Percentiles rank a stretch among this genome's conserved stretches.
These are phyloP conservation scores for Dicyrtomina minuta DNA, from an alignment of 2,888 invertebrate genomes.

Conservation along the genomic window DNA sequence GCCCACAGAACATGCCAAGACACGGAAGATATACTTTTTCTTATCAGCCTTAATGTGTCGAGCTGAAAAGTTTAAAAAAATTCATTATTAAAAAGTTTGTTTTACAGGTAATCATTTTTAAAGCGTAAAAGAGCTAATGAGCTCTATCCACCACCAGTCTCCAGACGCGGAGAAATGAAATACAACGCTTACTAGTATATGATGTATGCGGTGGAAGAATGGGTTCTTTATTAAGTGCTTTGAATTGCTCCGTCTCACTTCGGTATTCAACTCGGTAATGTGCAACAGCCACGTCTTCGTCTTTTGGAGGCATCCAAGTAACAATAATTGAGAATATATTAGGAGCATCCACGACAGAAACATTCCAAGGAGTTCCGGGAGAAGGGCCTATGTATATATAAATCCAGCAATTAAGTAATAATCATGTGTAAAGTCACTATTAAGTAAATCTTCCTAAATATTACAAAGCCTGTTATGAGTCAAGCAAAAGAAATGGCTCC, in stretches of 20 bases:
- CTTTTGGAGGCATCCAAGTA: conserved; percentile 82
- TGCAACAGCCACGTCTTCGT: conserved; percentile 73
- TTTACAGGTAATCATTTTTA: too few species aligned
- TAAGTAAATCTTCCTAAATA: too few species aligned
- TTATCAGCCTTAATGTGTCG: conserved; percentile 65
- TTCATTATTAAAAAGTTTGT: too few species aligned
- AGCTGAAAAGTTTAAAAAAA: conserved; percentile 23
- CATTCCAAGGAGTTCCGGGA: conserved; percentile 86
- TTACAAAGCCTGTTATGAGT: too few species aligned
- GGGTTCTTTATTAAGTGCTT: conserved; percentile 81
- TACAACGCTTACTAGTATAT: conserved; percentile 75
- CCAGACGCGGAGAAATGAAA: too few species aligned
- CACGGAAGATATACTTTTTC: conserved; percentile 87
- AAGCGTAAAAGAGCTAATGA: too few species aligned
- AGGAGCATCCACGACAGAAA: conserved; percentile 83
- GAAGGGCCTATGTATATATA: conserved; percentile 70
- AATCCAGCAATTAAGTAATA: conserved; percentile 30
- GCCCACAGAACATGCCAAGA: conserved; percentile 81
- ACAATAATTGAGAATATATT: conserved; percentile 78
- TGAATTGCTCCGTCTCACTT: conserved; percentile 65
- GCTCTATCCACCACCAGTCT: too few species aligned
- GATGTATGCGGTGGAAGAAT: conserved; percentile 86
- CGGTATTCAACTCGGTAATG: conserved; percentile 86
- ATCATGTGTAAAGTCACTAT: conserved; percentile 3
- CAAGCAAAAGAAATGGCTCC: too few species aligned